phyloP scores from a whole-genome alignment of 2,888 invertebrate genomes.

The Trissolcus japonicus region DNA sequence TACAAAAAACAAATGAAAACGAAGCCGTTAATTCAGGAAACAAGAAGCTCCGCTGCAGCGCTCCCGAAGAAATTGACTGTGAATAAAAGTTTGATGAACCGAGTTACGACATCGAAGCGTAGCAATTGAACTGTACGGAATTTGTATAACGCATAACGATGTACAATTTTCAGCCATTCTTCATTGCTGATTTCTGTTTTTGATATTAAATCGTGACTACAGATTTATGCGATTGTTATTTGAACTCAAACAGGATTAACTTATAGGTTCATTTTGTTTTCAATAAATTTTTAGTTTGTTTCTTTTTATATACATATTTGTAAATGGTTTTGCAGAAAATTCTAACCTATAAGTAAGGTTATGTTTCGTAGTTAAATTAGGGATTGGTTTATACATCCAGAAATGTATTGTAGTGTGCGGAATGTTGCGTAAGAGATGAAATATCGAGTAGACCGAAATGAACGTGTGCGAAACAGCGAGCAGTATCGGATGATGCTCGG shows the following conservation, averaged over 20 bases:
- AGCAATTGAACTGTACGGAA: constrained; percentile 6
- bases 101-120: constrained; percentile 24
- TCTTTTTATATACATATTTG: no score
- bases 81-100: constrained; percentile 50
- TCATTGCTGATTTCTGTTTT: no score
- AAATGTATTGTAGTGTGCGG: not conserved
- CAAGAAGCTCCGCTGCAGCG: constrained; percentile 17
- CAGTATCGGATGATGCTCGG: constrained; percentile 67
- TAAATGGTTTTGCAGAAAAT: no score
- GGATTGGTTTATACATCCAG: not conserved
- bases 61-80: constrained; percentile 29
- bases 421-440: constrained; percentile 1
- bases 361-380: not conserved
- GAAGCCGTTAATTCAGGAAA: constrained; percentile 43
- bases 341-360: not conserved
- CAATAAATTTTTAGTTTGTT: no score
- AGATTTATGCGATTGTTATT: no score
- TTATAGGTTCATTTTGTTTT: no score
- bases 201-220: not conserved
- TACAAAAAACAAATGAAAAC: not conserved
- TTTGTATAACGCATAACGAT: not conserved
- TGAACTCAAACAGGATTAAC: no score
- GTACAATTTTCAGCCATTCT: no score
- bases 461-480: constrained; percentile 43
- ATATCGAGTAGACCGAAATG: constrained; percentile 62